These are phyloP conservation scores for Schlechtendalia chinensis DNA, from an alignment of 1,140 invertebrate species.

Conservation along the genomic window DNA sequence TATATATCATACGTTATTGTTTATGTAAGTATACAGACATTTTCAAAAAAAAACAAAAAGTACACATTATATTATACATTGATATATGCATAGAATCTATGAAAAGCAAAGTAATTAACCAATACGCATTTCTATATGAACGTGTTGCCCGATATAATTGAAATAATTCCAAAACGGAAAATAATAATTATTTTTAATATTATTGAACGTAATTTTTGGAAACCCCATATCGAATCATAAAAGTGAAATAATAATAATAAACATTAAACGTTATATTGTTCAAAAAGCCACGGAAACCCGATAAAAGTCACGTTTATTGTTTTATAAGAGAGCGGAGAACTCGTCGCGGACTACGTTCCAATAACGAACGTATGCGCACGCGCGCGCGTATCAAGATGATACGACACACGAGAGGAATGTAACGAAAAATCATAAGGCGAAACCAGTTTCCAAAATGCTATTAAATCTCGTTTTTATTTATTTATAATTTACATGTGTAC, in stretches of 20 bases:
- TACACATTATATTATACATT: too few relatives aligned
- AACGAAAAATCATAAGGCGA: not conserved
- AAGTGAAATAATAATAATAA: not conserved
- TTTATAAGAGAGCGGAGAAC: too few relatives aligned
- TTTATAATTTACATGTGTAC: not conserved
- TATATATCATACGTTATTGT: too few relatives aligned
- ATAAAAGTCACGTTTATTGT: not conserved
- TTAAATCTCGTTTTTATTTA: conserved; percentile 22
- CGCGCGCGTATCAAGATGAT: too few relatives aligned
- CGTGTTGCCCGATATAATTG: too few relatives aligned
- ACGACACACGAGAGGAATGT: not conserved
- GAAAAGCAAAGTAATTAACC: too few relatives aligned
- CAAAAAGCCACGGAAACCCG: not conserved
- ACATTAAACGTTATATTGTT: not conserved
- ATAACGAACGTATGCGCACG: too few relatives aligned
- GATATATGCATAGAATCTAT: too few relatives aligned
- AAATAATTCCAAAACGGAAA: not conserved
- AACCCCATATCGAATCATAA: not conserved
- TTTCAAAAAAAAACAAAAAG: too few relatives aligned
- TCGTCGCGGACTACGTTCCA: too few relatives aligned
- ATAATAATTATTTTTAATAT: not conserved
- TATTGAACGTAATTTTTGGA: not conserved
- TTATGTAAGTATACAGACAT: too few relatives aligned
- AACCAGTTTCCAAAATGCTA: conserved; percentile 27
- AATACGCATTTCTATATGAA: too few relatives aligned